Evolutionary conservation across 2,888 invertebrate genomes (phyloP).

Genomic region (Lobophora halterata): DNA sequence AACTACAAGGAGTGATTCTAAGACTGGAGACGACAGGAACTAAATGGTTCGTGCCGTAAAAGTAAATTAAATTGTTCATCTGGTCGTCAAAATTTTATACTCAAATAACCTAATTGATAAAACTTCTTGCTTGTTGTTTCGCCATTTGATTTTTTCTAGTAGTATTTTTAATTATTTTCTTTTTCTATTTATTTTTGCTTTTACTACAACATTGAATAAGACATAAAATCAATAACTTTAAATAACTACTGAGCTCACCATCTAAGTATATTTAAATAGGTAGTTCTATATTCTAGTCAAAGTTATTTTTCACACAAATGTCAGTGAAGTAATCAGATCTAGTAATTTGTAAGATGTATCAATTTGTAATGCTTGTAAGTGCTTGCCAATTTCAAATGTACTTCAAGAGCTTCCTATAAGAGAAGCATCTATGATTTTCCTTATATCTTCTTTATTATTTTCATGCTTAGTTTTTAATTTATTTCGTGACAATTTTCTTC

Average conservation of each 20-base stretch:
- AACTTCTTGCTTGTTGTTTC: conserved; percentile 26
- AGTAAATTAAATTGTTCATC: conserved; percentile 9
- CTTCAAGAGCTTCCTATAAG: conserved; percentile 18
- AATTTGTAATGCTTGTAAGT: conserved; percentile 59
- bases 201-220: conserved; percentile 30
- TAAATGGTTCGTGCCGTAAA: conserved; percentile 29
- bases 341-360: conserved; percentile 69
- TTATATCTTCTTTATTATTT: conserved; percentile 27
- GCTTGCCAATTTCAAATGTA: conserved; percentile 64
- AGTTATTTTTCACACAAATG: conserved; percentile 66
- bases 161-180: conserved; percentile 50
- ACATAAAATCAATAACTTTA: conserved; percentile 21
- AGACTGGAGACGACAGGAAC: conserved; percentile 51
- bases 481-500: conserved; percentile 44
- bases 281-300: conserved; percentile 63
- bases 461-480: conserved; percentile 32
- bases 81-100: conserved; percentile 2
- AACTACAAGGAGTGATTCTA: conserved; percentile 45
- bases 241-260: conserved; percentile 33
- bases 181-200: conserved; percentile 51
- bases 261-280: conserved; percentile 42
- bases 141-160: conserved; percentile 49
- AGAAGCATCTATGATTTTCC: conserved; percentile 17
- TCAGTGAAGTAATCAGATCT: conserved; percentile 76
- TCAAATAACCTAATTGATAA: conserved; percentile 10